These are phyloP conservation scores for Apostichopus californicus DNA, from an alignment of 35 echinoderm and acorn worm species.

Conservation along the genomic window DNA sequence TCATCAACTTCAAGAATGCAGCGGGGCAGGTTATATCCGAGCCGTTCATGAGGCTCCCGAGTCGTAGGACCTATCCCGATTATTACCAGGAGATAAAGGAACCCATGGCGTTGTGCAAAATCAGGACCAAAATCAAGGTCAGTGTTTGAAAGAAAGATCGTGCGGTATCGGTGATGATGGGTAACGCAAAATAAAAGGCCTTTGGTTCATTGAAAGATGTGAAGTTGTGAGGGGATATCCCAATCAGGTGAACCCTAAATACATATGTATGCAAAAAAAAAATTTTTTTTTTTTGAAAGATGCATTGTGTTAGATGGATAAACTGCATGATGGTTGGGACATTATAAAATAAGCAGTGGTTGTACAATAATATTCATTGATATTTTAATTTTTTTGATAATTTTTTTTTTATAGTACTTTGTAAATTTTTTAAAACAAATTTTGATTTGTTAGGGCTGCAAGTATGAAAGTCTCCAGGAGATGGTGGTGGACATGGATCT, in stretches of 20 bases:
- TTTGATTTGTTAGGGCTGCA: constrained; percentile 58
- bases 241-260: neutral
- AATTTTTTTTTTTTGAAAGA: too few relatives aligned
- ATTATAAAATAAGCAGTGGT: too few relatives aligned
- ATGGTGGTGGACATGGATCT: constrained; percentile 75
- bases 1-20: constrained; percentile 75
- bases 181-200: too few relatives aligned
- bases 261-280: too few relatives aligned
- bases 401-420: too few relatives aligned
- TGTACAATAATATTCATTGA: too few relatives aligned
- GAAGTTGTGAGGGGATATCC: too few relatives aligned
- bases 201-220: too few relatives aligned
- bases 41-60: constrained; percentile 92
- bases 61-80: constrained; percentile 79
- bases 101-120: constrained; percentile 90
- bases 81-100: constrained; percentile 96
- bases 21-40: constrained; percentile 84
- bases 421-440: neutral
- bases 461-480: constrained; percentile 85
- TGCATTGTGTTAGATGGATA: too few relatives aligned
- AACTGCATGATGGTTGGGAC: too few relatives aligned
- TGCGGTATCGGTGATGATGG: too few relatives aligned
- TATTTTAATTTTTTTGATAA: too few relatives aligned
- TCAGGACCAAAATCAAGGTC: constrained; percentile 92
- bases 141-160: neutral